Conservation (phyloP, 2,797 vertebrate genomes). For the Microctenopoma stevenorrisi region DNA sequence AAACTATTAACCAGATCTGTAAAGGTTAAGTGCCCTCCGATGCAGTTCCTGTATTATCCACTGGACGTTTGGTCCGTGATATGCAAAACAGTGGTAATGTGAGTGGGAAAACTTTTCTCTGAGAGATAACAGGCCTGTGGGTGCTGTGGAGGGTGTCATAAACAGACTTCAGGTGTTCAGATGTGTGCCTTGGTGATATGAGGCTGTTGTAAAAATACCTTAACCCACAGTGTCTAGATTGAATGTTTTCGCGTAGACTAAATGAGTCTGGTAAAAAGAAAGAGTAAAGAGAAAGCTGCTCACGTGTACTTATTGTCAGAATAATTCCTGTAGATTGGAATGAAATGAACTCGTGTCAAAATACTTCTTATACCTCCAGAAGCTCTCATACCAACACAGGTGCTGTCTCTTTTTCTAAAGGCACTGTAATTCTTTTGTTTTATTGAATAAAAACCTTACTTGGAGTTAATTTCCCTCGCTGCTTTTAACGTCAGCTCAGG, state of each 20-base stretch:
- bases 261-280: too few species aligned
- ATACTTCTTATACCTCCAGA: background rate
- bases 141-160: background rate
- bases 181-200: conserved; percentile 5
- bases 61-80: background rate
- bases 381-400: conserved; percentile 18
- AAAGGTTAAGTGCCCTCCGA: background rate
- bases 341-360: conserved; percentile 18
- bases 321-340: background rate
- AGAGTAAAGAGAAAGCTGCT: too few species aligned
- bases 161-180: background rate
- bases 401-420: background rate
- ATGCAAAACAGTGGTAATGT: background rate
- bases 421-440: conserved; percentile 28
- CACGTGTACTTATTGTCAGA: background rate
- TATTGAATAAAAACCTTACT: conserved; percentile 40
- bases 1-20: background rate
- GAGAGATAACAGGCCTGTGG: background rate
- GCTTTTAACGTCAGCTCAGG: conserved; percentile 34
- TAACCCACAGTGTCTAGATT: too few species aligned
- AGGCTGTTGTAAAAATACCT: too few species aligned
- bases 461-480: conserved; percentile 42
- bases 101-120: background rate
- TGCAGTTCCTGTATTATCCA: conserved; percentile 27
- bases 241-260: too few species aligned